phyloP scores from a whole-genome alignment of 2,113 vertebrate species.

The Sylvia atricapilla region DNA sequence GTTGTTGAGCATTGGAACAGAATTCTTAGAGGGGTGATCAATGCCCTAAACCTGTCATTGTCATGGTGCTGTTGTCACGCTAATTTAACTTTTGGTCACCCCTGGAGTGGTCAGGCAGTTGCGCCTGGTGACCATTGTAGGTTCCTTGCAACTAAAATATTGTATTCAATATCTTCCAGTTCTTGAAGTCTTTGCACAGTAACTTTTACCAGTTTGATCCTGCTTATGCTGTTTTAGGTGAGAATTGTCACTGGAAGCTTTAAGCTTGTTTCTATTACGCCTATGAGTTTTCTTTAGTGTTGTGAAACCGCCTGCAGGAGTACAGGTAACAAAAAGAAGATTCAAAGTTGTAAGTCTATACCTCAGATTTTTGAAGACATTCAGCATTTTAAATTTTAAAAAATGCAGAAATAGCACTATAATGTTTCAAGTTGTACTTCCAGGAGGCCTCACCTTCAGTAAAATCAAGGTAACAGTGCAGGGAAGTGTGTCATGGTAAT shows the following conservation, averaged over 20 bases:
- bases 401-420: neutral
- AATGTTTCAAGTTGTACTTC: neutral
- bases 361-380: neutral
- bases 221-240: neutral
- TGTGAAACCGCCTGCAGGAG: neutral
- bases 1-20: neutral
- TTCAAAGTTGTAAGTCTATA: neutral
- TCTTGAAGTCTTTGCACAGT: accelerated
- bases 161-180: neutral
- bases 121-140: neutral
- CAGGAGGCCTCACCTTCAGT: neutral
- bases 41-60: neutral
- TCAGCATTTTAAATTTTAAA: neutral
- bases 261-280: neutral
- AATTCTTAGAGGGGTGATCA: neutral
- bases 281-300: neutral
- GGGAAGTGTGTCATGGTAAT: neutral
- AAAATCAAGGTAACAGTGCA: neutral
- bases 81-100: neutral
- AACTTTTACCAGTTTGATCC: neutral
- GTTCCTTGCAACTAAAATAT: neutral
- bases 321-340: neutral
- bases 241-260: neutral
- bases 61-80: accelerated
- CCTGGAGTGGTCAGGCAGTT: neutral